Evolutionary conservation across 30 jellyfish, hydroid and myxozoan species (phyloP).

Genomic region (Nemopilema nomurai): DNA sequence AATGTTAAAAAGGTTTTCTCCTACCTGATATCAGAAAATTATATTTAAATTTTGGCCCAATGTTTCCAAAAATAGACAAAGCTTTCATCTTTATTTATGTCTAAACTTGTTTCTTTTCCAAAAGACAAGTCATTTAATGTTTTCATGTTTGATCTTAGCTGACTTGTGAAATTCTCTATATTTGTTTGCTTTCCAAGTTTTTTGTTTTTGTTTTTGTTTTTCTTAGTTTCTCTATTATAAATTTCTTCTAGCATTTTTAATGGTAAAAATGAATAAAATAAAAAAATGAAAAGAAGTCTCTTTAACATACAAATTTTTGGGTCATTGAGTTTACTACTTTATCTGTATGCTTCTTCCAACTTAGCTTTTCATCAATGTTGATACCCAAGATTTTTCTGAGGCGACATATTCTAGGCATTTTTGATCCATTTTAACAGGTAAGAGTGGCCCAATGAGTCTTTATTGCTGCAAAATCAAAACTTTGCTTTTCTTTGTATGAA

Average conservation of each 20-base stretch:
- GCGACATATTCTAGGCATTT: slow-evolving; percentile 31
- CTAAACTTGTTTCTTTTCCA: slow-evolving; percentile 39
- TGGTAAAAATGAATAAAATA: slow-evolving; percentile 44
- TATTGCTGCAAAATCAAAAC: slow-evolving; percentile 35
- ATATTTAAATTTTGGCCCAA: slow-evolving; percentile 3
- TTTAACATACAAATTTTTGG: slow-evolving; percentile 44
- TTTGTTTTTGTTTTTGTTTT: too few species aligned
- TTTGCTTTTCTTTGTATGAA: slow-evolving; percentile 48
- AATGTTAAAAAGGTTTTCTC: slow-evolving; percentile 37
- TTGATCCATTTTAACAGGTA: slow-evolving; percentile 64
- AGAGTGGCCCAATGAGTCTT: slow-evolving; percentile 53
- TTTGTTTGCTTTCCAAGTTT: slow-evolving; percentile 40
- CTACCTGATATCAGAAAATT: slow-evolving; percentile 4
- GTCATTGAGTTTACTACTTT: slow-evolving; percentile 43
- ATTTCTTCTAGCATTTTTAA: slow-evolving; percentile 41
- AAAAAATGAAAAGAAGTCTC: too few species aligned
- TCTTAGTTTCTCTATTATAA: slow-evolving; percentile 45
- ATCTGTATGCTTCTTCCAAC: slow-evolving; percentile 61
- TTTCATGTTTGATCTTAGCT: slow-evolving; percentile 37
- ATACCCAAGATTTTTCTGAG: slow-evolving; percentile 54
- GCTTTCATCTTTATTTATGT: slow-evolving; percentile 37
- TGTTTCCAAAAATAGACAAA: slow-evolving; percentile 44
- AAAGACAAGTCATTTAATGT: slow-evolving; percentile 40
- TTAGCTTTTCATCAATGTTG: slow-evolving; percentile 51
- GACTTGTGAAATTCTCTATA: slow-evolving; percentile 47